Evolutionary conservation across 2,113 vertebrate species (phyloP).

Genomic region (Urocolius indicus): DNA sequence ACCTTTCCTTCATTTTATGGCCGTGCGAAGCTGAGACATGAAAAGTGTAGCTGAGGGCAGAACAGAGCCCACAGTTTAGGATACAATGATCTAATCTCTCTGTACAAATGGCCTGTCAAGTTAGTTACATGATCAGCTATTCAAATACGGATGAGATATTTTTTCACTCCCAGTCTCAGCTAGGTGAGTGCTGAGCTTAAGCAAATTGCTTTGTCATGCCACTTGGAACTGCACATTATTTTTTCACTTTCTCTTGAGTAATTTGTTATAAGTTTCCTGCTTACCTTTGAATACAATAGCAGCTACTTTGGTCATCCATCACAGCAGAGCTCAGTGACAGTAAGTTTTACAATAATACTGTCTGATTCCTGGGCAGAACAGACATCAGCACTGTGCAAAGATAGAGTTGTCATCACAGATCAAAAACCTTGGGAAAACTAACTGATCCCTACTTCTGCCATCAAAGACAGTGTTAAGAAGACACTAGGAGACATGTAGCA

Average conservation of each 20-base stretch:
- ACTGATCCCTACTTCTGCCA: neutral
- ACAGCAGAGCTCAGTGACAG: neutral
- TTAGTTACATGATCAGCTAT: conserved; percentile 7
- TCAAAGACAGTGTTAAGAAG: conserved; percentile 1
- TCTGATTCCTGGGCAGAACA: conserved; percentile 28
- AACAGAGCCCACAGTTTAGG: neutral
- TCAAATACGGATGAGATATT: conserved; percentile 11
- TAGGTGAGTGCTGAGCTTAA: conserved; percentile 27
- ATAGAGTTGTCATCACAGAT: conserved; percentile 32
- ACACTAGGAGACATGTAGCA: neutral
- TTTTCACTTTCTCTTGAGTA: neutral
- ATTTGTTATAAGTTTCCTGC: conserved; percentile 31
- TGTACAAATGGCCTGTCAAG: conserved; percentile 28
- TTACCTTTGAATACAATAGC: neutral
- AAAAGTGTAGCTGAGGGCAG: neutral
- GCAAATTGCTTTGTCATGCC: conserved; percentile 41
- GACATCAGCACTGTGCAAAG: neutral
- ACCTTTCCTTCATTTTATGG: neutral
- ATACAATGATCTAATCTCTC: neutral
- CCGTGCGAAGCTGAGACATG: fast-evolving
- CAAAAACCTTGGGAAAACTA: conserved; percentile 12
- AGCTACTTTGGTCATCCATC: conserved; percentile 56
- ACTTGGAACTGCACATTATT: neutral
- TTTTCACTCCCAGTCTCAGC: neutral
- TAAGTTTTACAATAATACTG: conserved; percentile 15